Conservation (phyloP, 2,113 vertebrate genomes). For the Vombatus ursinus region DNA sequence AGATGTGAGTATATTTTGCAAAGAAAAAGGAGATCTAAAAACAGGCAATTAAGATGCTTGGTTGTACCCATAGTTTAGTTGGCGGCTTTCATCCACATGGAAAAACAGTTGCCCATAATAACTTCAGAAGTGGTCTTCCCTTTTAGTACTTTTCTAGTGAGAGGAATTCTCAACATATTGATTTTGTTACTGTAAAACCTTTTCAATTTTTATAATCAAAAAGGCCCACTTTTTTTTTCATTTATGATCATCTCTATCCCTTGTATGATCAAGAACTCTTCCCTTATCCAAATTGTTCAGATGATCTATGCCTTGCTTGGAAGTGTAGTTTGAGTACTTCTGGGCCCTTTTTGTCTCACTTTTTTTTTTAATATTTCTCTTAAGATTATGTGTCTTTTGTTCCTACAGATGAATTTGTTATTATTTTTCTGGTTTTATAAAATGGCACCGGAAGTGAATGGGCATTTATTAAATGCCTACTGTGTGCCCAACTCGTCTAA, state of each 20-base stretch:
- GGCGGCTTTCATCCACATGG: not conserved
- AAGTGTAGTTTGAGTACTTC: not conserved
- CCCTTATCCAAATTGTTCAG: not conserved
- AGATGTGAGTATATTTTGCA: not conserved
- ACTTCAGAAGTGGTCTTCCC: not conserved
- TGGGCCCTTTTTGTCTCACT: not conserved
- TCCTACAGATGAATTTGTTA: too few species aligned
- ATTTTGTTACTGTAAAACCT: not conserved
- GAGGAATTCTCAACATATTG: not conserved
- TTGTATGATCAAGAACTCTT: not conserved
- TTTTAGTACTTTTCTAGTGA: not conserved
- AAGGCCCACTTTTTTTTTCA: not conserved
- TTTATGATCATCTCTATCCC: not conserved
- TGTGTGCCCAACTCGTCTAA: too few species aligned
- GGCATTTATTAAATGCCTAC: too few species aligned
- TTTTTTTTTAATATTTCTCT: too few species aligned
- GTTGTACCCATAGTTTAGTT: not conserved
- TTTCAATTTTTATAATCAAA: not conserved
- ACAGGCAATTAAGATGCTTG: not conserved
- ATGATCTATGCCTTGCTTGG: not conserved
- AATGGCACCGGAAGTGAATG: too few species aligned
- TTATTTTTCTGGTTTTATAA: too few species aligned
- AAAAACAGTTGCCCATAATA: not conserved
- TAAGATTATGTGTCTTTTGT: too few species aligned
- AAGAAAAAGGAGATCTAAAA: not conserved